Evolutionary conservation across 2,888 invertebrate species (phyloP), one percentile per base, ranked within the genome.

Genomic region (Agonum fuliginosum): DNA sequence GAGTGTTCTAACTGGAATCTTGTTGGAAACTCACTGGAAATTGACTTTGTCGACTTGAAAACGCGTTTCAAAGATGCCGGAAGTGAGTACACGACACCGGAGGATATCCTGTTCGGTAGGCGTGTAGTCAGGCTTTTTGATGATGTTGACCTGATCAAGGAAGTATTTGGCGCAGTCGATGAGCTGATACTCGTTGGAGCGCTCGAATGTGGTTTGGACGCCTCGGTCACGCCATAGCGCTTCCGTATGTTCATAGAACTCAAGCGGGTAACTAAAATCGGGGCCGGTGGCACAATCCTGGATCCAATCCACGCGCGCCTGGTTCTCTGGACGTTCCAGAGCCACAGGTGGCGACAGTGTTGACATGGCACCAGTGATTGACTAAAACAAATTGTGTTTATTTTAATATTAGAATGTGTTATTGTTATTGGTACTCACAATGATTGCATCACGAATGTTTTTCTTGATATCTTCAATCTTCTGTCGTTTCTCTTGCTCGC

Each of bases 81-180:
- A 99, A 85, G 99, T 99, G 90, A 99, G 94, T 84, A 99, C 99
- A 90, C 99, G 97, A 94, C 99, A 99, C 89, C 99, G 93, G 85
- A 99, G 93, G 87, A 99, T 99, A 90, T 99, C 99, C 93, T 99
- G 99, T 89, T 99, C 99, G 84, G 96, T 94, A 84, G 99, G 99
- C 86, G 97, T 97, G 91, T 99, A 99, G 90, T 97, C 95, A 84
- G 94, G 91, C 90, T 95, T 94, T 90, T 98, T 97, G 87, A 99
- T 96, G 88, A 94, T 94, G 89, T 95, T 93, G 88, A 98, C 97
- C 90, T 96, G 94, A 90, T 98, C 97, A 90, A 98, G 93, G 91
- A 97, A 97, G 90, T 99, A 99, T 93, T 99, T 98, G 89, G 99
- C 99, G 91, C 99, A 99, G 92, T 99, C 99, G 89, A 99, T 99